Base-by-base conservation (phyloP, 2,797 vertebrate genomes). In the Chiroxiphia lanceolata region DNA sequence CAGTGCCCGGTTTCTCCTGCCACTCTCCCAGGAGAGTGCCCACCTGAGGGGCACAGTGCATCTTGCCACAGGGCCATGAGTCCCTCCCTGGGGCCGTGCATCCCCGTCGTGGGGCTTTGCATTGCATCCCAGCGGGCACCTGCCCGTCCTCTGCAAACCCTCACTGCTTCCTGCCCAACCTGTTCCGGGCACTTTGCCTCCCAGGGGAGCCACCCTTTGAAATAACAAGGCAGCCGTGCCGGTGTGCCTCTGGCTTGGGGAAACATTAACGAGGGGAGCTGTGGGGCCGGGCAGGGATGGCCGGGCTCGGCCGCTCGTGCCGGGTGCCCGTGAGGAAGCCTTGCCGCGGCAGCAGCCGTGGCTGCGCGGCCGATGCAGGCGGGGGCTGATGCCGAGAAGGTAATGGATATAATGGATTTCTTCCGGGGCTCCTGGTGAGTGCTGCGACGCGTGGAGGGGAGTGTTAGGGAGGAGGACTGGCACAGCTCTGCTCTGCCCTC, bases 401-500 rank as follows among this genome's bases (percentile, higher is more conserved):
- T 90, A 93, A 97, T 90, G 96, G 97, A 97, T 90, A 40, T 90
- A 93, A 97, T 90, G 96, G 97, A 97, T 90, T 97, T 97, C 92
- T 79, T 97, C 48, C 75, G 56, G 95, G 97, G 44, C 34, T 96
- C 65, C 71, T 97, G 97, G 97, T 98, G 91, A 98, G 97, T 97
- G 92, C 48, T 56, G 10, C 0, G 17, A 23, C 47, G 10, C 0
- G 0, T 1, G 3, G n/a, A 12, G 15, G 22, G 34, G 3, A 36
- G 51, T 5, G 40, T 68, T 1, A 26, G 71, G 57, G 34, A 15
- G 19, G 9, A 33, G 33, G 17, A 10, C 57, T 9, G 45, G 38
- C 57, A 67, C 45, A 45, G n/a, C 36, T 38, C 33, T 42, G 79
- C 60, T 29, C 74, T 51, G 57, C 1, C 6, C 53, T 50, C 56